These are phyloP conservation scores for Nesidiocoris tenuis DNA, from an alignment of 2,888 invertebrate species.

Conservation along the genomic window DNA sequence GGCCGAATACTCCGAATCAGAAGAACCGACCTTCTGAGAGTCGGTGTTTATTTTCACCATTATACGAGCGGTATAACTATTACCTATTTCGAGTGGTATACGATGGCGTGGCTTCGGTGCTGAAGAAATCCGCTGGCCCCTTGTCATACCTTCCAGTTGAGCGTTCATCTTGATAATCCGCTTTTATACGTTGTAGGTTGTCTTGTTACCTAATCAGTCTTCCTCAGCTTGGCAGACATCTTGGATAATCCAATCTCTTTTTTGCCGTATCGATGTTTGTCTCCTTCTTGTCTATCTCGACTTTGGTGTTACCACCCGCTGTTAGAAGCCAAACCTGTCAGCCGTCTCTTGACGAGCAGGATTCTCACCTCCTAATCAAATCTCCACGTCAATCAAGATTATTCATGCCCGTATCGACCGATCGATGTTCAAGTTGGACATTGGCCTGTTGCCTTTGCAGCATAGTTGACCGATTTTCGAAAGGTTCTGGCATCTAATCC, in stretches of 20 bases:
- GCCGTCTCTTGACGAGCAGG: neutral
- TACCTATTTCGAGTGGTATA: neutral
- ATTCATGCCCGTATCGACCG: neutral
- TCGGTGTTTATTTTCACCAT: slow-evolving; percentile 8
- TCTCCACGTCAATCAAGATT: neutral
- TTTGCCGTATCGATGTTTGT: neutral
- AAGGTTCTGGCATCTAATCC: too few relatives aligned
- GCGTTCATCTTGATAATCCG: slow-evolving; percentile 33
- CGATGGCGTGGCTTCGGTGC: neutral
- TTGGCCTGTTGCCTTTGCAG: too few relatives aligned
- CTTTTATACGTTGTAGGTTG: slow-evolving; percentile 31
- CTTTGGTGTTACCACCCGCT: neutral
- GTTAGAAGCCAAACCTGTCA: neutral
- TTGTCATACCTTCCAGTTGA: slow-evolving; percentile 3
- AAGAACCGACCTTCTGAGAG: neutral
- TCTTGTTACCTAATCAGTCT: slow-evolving; percentile 37
- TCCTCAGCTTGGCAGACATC: slow-evolving; percentile 5
- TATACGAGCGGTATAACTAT: neutral
- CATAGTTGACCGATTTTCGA: too few relatives aligned
- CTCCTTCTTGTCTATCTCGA: neutral
- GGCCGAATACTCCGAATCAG: neutral
- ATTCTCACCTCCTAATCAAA: neutral
- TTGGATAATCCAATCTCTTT: neutral
- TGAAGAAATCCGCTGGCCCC: neutral
- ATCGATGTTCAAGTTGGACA: too few relatives aligned